Conservation (phyloP, 2,797 vertebrate genomes). For the Gymnodraco acuticeps region DNA sequence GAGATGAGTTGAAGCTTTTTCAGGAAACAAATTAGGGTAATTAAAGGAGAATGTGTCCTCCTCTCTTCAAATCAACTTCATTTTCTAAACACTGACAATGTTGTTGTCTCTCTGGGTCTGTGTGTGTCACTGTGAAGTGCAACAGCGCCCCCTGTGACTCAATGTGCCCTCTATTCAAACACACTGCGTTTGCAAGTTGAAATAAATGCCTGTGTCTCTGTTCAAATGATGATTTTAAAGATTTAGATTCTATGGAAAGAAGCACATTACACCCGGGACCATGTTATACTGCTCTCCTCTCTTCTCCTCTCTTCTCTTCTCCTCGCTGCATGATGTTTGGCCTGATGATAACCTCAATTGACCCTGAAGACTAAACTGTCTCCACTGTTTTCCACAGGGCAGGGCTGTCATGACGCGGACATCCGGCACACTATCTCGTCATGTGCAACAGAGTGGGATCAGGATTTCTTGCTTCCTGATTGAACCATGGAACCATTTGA, state of each 20-base stretch:
- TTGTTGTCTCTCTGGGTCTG: background rate
- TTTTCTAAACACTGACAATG: background rate
- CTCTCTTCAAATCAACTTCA: background rate
- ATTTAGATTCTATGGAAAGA: conserved; percentile 30
- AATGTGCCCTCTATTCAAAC: conserved; percentile 4
- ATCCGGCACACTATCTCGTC: conserved; percentile 43
- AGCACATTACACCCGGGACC: conserved; percentile 48
- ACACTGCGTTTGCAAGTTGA: background rate
- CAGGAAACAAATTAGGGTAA: background rate
- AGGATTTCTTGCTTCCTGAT: conserved; percentile 45
- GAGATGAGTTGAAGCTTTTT: background rate
- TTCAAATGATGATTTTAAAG: conserved; percentile 9
- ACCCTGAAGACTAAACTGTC: conserved; percentile 31
- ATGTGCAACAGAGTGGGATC: conserved; percentile 48
- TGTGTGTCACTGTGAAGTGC: conserved; percentile 43
- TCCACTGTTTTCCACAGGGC: conserved; percentile 21
- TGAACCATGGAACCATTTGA: conserved; percentile 21
- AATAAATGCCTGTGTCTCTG: conserved; percentile 9
- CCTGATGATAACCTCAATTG: conserved; percentile 30
- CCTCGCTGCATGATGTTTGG: conserved; percentile 15
- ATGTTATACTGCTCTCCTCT: conserved; percentile 31
- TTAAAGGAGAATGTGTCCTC: background rate
- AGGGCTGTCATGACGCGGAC: conserved; percentile 12
- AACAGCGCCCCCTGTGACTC: conserved; percentile 73
- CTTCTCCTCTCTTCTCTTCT: conserved; percentile 16